Conservation (phyloP, 2,797 vertebrate species). For the Oreochromis mossambicus region DNA sequence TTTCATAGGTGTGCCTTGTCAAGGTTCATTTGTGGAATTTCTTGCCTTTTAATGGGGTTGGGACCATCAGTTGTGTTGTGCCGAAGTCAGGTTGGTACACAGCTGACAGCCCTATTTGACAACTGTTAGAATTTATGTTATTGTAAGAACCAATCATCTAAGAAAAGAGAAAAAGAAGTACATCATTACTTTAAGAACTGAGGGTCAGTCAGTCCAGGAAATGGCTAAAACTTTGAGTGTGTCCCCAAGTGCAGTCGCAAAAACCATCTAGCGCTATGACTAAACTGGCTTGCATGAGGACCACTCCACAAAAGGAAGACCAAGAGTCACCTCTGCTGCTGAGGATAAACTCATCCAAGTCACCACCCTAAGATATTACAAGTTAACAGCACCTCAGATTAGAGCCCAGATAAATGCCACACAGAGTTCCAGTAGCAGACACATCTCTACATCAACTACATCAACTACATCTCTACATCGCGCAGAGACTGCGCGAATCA, state of each 20-base stretch:
- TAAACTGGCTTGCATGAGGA: neutral
- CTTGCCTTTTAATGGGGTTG: neutral
- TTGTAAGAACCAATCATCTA: neutral
- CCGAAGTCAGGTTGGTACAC: rapidly evolving
- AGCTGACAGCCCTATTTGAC: neutral
- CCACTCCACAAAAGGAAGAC: neutral
- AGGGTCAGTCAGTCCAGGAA: neutral
- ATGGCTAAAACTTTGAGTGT: neutral
- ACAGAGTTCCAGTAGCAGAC: neutral
- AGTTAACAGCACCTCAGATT: neutral
- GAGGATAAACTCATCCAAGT: neutral
- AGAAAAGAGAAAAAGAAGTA: neutral
- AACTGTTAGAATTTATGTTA: neutral
- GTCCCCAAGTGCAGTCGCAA: neutral
- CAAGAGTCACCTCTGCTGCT: neutral
- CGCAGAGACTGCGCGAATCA: no score
- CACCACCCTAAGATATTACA: neutral
- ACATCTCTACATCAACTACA: no score
- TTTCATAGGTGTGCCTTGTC: neutral
- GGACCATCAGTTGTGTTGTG: neutral
- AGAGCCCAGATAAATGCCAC: neutral
- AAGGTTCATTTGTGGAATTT: neutral
- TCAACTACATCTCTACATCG: no score
- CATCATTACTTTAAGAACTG: neutral
- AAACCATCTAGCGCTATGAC: neutral